These are phyloP conservation scores for Scaptodrosophila lebanonensis DNA, from an alignment of 1,140 invertebrate species.

Conservation along the genomic window DNA sequence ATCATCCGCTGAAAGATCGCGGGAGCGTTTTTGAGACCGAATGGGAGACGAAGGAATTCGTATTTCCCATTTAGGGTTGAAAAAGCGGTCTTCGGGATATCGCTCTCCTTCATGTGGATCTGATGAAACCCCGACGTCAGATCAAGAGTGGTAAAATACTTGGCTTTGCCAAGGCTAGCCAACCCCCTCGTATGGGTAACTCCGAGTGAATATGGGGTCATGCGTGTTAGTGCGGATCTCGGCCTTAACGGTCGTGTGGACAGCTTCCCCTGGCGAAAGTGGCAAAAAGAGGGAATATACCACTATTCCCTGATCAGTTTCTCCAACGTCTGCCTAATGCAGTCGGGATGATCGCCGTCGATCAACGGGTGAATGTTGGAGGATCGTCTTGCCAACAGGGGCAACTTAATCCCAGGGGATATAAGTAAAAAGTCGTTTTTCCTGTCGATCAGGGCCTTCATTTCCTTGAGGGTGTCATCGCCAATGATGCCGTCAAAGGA, in stretches of 20 bases:
- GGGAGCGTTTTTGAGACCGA: conserved; percentile 2
- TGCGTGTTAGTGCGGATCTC: no score
- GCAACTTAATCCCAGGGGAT: not conserved
- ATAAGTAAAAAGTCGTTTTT: not conserved
- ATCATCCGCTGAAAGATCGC: conserved; percentile 39
- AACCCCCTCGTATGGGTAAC: conserved; percentile 35
- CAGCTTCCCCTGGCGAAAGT: not conserved
- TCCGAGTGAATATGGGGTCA: not conserved
- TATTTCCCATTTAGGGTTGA: conserved; percentile 2
- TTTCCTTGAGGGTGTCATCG: no score
- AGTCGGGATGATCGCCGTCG: no score
- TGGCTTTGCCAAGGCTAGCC: conserved; percentile 23
- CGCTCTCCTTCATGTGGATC: conserved; percentile 65
- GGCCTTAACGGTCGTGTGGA: no score
- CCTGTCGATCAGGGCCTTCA: no score
- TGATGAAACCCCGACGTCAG: conserved; percentile 79
- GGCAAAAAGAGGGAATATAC: conserved; percentile 3
- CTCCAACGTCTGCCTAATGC: no score
- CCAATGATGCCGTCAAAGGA: no score
- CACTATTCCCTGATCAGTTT: not conserved
- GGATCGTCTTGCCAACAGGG: not conserved
- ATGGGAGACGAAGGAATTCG: conserved; percentile 6
- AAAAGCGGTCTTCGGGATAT: conserved; percentile 72
- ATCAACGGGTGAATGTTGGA: not conserved
- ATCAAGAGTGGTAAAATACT: conserved; percentile 5